Evolutionary conservation across 1,140 invertebrate species (phyloP).

Genomic region (Steinernema khuongi): DNA sequence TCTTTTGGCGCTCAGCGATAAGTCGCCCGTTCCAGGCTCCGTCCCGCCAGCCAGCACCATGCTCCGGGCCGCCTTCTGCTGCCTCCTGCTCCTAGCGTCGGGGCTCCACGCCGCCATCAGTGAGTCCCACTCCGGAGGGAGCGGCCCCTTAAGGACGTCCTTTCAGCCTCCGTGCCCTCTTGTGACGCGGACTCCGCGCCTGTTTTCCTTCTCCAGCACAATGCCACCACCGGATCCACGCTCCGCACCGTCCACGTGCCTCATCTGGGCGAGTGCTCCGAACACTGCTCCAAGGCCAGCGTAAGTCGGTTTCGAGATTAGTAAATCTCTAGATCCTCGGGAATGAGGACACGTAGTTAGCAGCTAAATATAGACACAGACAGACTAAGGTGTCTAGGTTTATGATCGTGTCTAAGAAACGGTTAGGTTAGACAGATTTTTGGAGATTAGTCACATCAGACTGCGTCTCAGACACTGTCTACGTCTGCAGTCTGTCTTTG

Average conservation of each 20-base stretch:
- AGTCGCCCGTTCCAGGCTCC: too few relatives aligned
- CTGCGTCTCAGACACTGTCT: too few relatives aligned
- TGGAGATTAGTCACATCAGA: too few relatives aligned
- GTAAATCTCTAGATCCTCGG: slow-evolving; percentile 13
- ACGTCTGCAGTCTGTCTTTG: too few relatives aligned
- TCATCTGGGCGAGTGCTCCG: slow-evolving; percentile 51
- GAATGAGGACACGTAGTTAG: background rate
- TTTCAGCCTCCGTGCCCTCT: slow-evolving; percentile 1
- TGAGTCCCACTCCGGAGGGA: background rate
- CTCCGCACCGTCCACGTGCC: slow-evolving; percentile 45
- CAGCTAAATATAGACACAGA: too few relatives aligned
- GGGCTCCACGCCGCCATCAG: background rate
- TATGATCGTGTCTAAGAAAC: too few relatives aligned
- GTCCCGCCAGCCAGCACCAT: background rate
- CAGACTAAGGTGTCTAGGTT: too few relatives aligned
- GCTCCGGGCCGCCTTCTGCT: background rate
- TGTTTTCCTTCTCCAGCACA: slow-evolving; percentile 58
- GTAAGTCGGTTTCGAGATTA: slow-evolving; percentile 36
- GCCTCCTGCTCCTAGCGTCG: background rate
- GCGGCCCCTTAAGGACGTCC: background rate
- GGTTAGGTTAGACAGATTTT: too few relatives aligned
- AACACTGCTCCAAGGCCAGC: slow-evolving; percentile 47
- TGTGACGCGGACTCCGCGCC: slow-evolving; percentile 17
- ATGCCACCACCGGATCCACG: slow-evolving; percentile 42
- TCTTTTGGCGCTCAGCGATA: background rate